Evolutionary conservation across 2,113 vertebrate species (phyloP), one percentile per base, ranked within the genome.

Genomic region (Burhinus oedicnemus): DNA sequence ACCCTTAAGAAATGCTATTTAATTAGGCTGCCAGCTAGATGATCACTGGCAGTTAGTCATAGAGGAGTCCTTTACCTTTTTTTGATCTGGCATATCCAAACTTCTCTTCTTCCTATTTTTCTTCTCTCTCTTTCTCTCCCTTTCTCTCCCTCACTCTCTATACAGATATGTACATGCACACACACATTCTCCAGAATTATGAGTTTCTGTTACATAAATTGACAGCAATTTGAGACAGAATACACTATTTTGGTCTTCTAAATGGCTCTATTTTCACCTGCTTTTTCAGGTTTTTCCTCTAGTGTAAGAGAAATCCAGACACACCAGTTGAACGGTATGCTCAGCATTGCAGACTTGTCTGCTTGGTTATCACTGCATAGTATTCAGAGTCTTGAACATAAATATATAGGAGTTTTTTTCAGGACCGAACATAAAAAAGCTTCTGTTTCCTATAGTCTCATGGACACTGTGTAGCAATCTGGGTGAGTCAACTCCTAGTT

Each of bases 231-330:
- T 92, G 17, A 80, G 27, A 68, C 15, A 72, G 34, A 74, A 69
- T 36, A 68, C 2, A 1, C 14, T 42, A 34, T 16, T 45, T 66
- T 89, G 5, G 9, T 71, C 26, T 68, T 81, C 64, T 81, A 36
- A 52, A 30, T 74, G 12, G 12, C 38, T 89, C 16, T 44, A 4
- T 55, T 91, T 91, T 75, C 26, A 61, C 21, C 19, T 36, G 38
- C 12, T 64, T 78, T 93, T 86, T 76, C 55, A 42, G 30, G 36
- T 68, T 87, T 87, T 90, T 68, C 30, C 38, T 76, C n/a, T 69
- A 55, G 25, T 30, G 42, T 40, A 72, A 66, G 65, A 68, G 38
- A 90, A 79, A 83, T 54, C 36, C 30, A 87, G 34, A 34, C 13
- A 29, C 6, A 71, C 4, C 14, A 89, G 47, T 11, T 54, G 47